Evolutionary conservation across 2,113 vertebrate genomes (phyloP), one percentile per base, ranked within the genome.

Genomic region (Hemiprocne comata): DNA sequence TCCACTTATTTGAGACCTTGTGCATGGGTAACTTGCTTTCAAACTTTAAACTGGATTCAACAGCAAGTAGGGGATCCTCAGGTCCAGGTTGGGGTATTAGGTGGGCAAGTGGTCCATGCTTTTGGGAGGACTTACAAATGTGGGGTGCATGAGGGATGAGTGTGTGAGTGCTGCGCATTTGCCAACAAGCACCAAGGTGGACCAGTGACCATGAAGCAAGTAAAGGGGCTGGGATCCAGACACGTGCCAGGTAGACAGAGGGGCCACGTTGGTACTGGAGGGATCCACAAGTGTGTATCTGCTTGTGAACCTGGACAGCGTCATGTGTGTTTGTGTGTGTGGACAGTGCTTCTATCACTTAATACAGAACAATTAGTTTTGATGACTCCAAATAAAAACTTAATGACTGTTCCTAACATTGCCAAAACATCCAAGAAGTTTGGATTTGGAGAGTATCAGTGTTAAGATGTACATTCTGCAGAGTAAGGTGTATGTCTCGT

Each of bases 121-220:
- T 6, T 50, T 17, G 34, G 61, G 10, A 61, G 13, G 33, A 44
- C 11, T 34, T 51, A 15, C 36, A 42, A 80, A 44, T 10, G 13
- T 24, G 18, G 9, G 13, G 11, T 6, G 13, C 1, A 3, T 11
- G 31, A 70, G 34, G 40, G 51, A 33, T 0, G 2, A 65, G 17
- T 15, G 20, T 31, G 34, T 42, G 26, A 57, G 15, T 36, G 21
- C 26, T 71, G 20, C 0, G 1, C 5, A 23, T 55, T 66, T 71
- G 4, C 14, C 8, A 57, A 21, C 0, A 0, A 50, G 11, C 48
- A 18, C 10, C 0, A 0, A 34, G 11, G 28, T 76, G 57, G 42
- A 54, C 20, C 42, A 67, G 24, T 26, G 26, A 54, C 26, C 29
- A 17, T 9, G 57, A 71, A 44, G 15, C 17, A 66, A 13, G 17